phyloP scores from a whole-genome alignment of 2,888 invertebrate species.

The Prosapia bicincta region DNA sequence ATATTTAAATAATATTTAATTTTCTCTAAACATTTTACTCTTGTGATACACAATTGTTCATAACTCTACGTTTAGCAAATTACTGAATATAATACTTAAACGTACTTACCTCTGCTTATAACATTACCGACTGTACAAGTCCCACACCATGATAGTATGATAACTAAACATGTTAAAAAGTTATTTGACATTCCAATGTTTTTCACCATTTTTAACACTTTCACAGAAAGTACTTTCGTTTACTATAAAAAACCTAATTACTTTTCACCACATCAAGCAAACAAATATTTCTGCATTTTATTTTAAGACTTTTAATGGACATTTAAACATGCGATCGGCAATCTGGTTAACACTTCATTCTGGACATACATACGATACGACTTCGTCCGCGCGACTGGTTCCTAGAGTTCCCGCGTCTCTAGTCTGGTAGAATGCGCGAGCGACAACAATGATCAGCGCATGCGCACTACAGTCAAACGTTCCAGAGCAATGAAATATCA shows the following conservation, averaged over 20 bases:
- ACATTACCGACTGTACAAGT: not conserved
- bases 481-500: not conserved
- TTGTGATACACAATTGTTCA: too few species aligned
- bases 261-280: not conserved
- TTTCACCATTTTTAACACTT: not conserved
- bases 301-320: too few species aligned
- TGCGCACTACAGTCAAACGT: not conserved
- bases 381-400: not conserved
- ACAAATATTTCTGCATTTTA: not conserved
- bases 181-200: not conserved
- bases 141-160: not conserved
- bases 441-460: not conserved
- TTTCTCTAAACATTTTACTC: too few species aligned
- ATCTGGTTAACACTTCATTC: too few species aligned
- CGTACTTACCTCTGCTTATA: not conserved
- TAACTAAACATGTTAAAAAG: not conserved
- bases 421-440: not conserved
- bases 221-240: not conserved
- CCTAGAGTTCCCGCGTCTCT: not conserved
- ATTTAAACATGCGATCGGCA: too few species aligned
- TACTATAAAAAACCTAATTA: not conserved
- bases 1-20: too few species aligned
- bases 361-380: not conserved
- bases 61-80: too few species aligned
- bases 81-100: too few species aligned